Evolutionary conservation across 2,797 vertebrate genomes (phyloP).

Genomic region (Galago senegalensis): DNA sequence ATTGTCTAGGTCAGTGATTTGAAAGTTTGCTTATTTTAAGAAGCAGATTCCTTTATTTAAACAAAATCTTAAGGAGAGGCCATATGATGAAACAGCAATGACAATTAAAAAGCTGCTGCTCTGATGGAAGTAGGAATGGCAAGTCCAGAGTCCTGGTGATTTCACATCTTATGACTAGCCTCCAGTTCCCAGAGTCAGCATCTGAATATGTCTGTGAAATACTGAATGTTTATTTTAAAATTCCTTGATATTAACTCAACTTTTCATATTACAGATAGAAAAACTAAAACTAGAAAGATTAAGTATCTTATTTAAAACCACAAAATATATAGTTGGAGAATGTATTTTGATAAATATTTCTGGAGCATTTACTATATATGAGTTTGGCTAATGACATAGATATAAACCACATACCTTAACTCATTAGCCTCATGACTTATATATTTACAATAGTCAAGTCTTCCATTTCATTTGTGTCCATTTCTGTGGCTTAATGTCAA

Average conservation of each 20-base stretch:
- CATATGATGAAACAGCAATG: not conserved
- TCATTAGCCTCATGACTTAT: not conserved
- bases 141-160: not conserved
- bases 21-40: conserved; percentile 34
- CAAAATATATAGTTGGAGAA: not conserved
- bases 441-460: not conserved
- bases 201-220: not conserved
- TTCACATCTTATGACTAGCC: not conserved
- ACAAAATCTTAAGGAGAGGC: not conserved
- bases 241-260: not conserved
- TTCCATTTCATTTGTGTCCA: conserved; percentile 7
- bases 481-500: conserved; percentile 40
- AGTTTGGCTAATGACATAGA: not conserved
- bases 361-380: not conserved
- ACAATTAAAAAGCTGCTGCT: not conserved
- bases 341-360: not conserved
- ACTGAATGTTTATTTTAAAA: not conserved
- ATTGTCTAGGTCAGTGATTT: conserved; percentile 39
- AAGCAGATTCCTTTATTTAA: conserved; percentile 17
- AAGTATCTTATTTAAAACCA: not conserved
- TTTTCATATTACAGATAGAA: not conserved
- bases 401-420: not conserved
- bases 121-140: not conserved
- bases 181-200: not conserved
- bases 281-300: not conserved